Base-by-base conservation (phyloP, 2,888 invertebrate species). In the Eurytoma adleriae region DNA sequence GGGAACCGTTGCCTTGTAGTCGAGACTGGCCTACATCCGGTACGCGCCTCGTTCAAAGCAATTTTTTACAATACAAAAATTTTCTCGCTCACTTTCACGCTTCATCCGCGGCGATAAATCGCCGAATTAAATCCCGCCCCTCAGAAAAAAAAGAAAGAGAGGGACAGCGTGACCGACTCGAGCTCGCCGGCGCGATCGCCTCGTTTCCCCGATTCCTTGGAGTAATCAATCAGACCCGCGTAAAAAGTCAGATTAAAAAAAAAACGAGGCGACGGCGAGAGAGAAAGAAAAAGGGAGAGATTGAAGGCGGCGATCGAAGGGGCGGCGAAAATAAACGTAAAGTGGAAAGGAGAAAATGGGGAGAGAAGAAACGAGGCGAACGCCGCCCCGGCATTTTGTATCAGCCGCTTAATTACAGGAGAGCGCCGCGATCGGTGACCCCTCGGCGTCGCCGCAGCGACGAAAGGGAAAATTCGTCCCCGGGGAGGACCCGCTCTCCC, bases 371-470 rank as follows among this genome's bases (percentile, higher is more conserved):
- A 62, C 50, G 40, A 59, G 40, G 54, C 40, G 40, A n/a, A 48
- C 30, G 52, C 20, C 70, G 66, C 48, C 48, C 52, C n/a, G 30
- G 77, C 71, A 79, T 77, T 75, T 75, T 69, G 76, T 69, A 62
- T 62, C 61, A 30, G n/a, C 71, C 61, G 24, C 62, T 83, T 84
- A 83, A 84, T 83, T 83, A 83, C 74, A 81, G 56, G 59, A 30
- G 50, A 27, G 40, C 62, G 62, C 16, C 64, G 66, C 62, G 79
- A 56, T 67, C 70, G 48, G 30, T 57, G 54, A 70, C 48, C 74
- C 72, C 77, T 57, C 56, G 50, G 57, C 62, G 27, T 30, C 40
- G 12, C 27, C 67, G n/a, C 27, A 64, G 30, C 27, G 70, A 10
- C 57, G 57, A 69, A 74, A 74, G 66, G 56, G 66, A 74, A 81